A percentile compares a stretch with the other conserved stretches of the same genome.
phyloP scores from a whole-genome alignment of 1,140 invertebrate genomes.

The Maniola jurtina region DNA sequence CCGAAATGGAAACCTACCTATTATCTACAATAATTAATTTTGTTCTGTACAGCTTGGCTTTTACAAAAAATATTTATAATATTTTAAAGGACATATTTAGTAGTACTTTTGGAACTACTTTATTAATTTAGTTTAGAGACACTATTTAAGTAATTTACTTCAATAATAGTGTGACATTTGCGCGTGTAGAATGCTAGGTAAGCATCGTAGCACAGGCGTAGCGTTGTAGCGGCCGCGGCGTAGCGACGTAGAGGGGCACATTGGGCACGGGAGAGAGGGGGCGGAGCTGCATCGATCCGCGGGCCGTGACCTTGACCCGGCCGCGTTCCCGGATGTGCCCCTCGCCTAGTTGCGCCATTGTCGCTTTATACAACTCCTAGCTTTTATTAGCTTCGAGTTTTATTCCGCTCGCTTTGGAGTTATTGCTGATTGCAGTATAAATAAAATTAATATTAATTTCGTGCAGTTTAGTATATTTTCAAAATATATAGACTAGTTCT shows the following conservation, averaged over 20 bases:
- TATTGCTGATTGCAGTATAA: background rate
- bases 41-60: too few relatives aligned
- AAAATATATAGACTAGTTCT: too few relatives aligned
- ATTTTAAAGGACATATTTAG: too few relatives aligned
- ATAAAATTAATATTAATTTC: background rate
- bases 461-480: too few relatives aligned
- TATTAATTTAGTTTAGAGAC: too few relatives aligned
- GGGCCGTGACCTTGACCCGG: slow-evolving; percentile 78
- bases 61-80: too few relatives aligned
- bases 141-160: too few relatives aligned
- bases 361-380: slow-evolving; percentile 52
- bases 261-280: slow-evolving; percentile 36
- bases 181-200: slow-evolving; percentile 33
- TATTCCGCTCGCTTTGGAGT: slow-evolving; percentile 40
- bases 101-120: too few relatives aligned
- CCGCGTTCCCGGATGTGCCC: slow-evolving; percentile 67
- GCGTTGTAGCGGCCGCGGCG: slow-evolving; percentile 40
- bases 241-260: slow-evolving; percentile 45
- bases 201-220: slow-evolving; percentile 41
- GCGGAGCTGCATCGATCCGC: slow-evolving; percentile 77
- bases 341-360: slow-evolving; percentile 69
- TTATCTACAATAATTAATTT: too few relatives aligned
- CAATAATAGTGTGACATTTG: too few relatives aligned
- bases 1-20: too few relatives aligned
- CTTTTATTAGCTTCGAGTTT: slow-evolving; percentile 66